Evolutionary conservation across 2,797 vertebrate species (phyloP).

Genomic region (Lagorchestes hirsutus): DNA sequence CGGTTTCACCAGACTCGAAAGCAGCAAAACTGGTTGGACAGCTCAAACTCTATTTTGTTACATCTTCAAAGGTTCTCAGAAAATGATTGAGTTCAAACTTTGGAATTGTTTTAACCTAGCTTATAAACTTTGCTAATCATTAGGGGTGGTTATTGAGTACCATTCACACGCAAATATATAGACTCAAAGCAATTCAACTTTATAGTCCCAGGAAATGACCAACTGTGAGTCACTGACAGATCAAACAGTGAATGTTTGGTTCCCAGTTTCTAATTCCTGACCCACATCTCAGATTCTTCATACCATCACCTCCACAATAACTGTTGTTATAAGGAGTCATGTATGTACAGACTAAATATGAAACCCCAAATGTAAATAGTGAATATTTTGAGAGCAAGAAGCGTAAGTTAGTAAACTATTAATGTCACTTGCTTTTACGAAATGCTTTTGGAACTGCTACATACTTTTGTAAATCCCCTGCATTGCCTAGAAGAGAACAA

Average conservation of each 20-base stretch:
- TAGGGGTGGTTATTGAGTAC: neutral
- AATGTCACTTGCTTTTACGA: neutral
- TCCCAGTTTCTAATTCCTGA: constrained; percentile 13
- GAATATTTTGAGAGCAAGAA: constrained; percentile 43
- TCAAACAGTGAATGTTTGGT: neutral
- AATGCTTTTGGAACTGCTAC: neutral
- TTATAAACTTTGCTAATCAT: constrained; percentile 7
- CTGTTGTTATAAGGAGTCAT: neutral
- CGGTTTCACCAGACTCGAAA: constrained; percentile 29
- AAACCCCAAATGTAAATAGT: constrained; percentile 15
- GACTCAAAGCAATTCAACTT: neutral
- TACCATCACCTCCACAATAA: neutral
- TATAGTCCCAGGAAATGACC: neutral
- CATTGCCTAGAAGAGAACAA: constrained; percentile 31
- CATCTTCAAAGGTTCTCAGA: constrained; percentile 30
- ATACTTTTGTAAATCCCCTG: constrained; percentile 41
- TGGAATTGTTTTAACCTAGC: constrained; percentile 23
- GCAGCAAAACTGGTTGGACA: constrained; percentile 45
- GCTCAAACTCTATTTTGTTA: constrained; percentile 50
- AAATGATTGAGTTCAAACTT: neutral
- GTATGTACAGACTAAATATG: neutral
- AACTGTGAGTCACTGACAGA: neutral
- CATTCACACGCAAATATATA: neutral
- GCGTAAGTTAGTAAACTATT: neutral
- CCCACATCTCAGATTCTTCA: constrained; percentile 3